A percentile compares a stretch with the other conserved stretches of the same genome.
Conservation (phyloP, 2,797 vertebrate genomes). For the Mormyrops attenuatus region DNA sequence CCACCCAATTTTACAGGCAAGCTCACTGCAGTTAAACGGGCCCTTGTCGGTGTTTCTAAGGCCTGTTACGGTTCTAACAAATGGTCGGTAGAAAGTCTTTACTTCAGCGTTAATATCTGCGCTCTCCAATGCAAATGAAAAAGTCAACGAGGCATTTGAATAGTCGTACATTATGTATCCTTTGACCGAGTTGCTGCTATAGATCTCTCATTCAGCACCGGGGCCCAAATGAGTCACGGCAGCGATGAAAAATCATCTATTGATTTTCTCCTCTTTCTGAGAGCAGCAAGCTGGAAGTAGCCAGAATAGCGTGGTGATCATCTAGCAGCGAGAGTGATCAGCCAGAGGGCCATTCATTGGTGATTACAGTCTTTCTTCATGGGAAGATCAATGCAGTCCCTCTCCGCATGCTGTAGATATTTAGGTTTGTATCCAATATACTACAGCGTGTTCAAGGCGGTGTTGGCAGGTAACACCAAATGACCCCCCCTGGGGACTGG, state of each 20-base stretch:
- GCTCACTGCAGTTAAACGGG: background rate
- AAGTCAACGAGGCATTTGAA: background rate
- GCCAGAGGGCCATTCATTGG: background rate
- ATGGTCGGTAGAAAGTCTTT: background rate
- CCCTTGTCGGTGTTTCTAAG: background rate
- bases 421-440: background rate
- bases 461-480: background rate
- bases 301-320: constrained; percentile 1
- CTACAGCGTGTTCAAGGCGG: background rate
- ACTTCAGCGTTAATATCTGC: background rate
- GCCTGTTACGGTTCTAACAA: background rate
- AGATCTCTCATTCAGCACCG: background rate
- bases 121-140: background rate
- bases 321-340: background rate
- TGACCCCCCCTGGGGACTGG: background rate
- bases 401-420: background rate
- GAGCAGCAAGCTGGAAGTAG: constrained; percentile 13
- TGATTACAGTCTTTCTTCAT: constrained; percentile 26
- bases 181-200: background rate
- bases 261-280: constrained; percentile 23
- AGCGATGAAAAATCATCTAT: constrained; percentile 22
- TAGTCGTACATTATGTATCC: background rate
- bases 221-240: constrained; percentile 11
- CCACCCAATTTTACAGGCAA: background rate
- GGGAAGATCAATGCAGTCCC: constrained; percentile 18